These are phyloP conservation scores for Acestrorhynchus altus DNA, from an alignment of 2,797 vertebrate genomes.

Conservation along the genomic window DNA sequence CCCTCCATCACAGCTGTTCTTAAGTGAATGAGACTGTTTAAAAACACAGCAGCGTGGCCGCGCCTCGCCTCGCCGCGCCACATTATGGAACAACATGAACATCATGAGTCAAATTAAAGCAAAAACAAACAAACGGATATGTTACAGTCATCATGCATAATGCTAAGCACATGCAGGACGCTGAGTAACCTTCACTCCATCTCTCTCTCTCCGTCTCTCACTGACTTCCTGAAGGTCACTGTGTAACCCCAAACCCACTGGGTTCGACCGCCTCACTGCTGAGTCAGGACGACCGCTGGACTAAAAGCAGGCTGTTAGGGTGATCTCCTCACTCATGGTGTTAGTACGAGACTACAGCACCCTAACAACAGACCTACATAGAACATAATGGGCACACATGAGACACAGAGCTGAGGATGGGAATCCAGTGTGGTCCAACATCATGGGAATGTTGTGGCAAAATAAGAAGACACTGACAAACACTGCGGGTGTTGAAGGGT, in stretches of 20 bases:
- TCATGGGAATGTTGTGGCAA: conserved; percentile 65
- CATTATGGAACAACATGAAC: conserved; percentile 51
- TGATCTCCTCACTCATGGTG: not conserved
- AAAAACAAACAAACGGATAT: conserved; percentile 61
- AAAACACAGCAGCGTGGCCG: not conserved
- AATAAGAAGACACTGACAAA: conserved; percentile 70
- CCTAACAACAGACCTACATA: not conserved
- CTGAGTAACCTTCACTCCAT: not conserved
- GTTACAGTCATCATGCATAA: conserved; percentile 91
- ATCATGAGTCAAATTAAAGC: conserved; percentile 62
- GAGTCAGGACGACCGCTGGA: not conserved
- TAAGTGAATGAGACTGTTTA: no score
- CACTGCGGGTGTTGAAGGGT: conserved; percentile 40
- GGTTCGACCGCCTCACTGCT: conserved; percentile 6
- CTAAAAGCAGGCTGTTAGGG: not conserved
- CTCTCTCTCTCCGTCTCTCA: conserved; percentile 67
- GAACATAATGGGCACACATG: conserved; percentile 67
- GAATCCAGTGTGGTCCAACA: conserved; percentile 31
- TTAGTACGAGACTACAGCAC: conserved; percentile 1
- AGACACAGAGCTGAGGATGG: conserved; percentile 70
- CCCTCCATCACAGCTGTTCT: no score
- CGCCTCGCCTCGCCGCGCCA: not conserved
- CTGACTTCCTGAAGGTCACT: conserved; percentile 72
- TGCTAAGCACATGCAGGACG: conserved; percentile 83
- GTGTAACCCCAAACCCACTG: not conserved